Conservation (phyloP, 2,113 vertebrate genomes). For the Rhegmatorhina hoffmannsi region DNA sequence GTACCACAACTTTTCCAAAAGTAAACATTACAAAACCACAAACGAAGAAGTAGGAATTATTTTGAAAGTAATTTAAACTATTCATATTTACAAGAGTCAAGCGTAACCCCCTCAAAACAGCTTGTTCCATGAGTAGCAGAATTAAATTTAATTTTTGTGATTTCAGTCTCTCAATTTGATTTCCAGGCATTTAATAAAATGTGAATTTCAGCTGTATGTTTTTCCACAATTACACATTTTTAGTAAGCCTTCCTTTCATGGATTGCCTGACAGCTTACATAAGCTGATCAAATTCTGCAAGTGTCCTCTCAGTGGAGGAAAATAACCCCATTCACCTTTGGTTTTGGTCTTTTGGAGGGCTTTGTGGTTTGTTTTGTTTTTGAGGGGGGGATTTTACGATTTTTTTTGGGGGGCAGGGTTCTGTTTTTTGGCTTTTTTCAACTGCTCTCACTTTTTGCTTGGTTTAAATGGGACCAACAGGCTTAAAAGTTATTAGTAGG, state of each 20-base stretch:
- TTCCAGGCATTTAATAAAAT: background rate
- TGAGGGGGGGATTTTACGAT: too few relatives aligned
- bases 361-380: background rate
- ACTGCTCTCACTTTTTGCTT: background rate
- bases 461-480: background rate
- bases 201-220: background rate
- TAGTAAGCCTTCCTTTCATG: background rate
- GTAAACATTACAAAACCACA: background rate
- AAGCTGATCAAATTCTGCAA: background rate
- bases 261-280: background rate
- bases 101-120: background rate
- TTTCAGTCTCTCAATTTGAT: background rate
- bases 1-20: background rate
- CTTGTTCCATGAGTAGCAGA: background rate
- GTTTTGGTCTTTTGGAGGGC: too few relatives aligned
- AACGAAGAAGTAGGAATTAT: background rate
- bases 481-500: background rate
- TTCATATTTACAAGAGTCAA: background rate
- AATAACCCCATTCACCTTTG: background rate
- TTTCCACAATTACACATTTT: background rate
- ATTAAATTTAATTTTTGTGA: background rate
- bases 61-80: background rate
- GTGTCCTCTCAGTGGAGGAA: background rate
- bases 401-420: background rate
- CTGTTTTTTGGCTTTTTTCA: background rate